phyloP scores from a whole-genome alignment of 2,797 vertebrate species.

The Sternotherus odoratus region DNA sequence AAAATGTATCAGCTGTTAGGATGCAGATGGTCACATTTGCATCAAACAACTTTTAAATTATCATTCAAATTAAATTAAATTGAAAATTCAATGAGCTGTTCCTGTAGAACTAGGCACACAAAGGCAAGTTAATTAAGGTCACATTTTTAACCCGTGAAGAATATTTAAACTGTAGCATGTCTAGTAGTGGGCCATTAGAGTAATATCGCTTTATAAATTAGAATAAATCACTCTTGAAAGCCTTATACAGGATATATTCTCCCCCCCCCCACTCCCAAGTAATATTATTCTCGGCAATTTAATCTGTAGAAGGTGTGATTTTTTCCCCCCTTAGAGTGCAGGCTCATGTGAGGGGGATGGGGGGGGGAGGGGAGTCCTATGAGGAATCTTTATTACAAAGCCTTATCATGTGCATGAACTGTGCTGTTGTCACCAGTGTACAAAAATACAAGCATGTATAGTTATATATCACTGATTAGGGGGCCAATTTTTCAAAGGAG shows the following conservation, averaged over 20 bases:
- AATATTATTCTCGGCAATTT: background rate
- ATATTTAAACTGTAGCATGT: conserved; percentile 35
- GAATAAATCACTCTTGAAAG: conserved; percentile 6
- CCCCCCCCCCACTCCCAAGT: background rate
- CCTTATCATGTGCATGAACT: background rate
- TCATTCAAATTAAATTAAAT: conserved; percentile 83
- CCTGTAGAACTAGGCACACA: conserved; percentile 48
- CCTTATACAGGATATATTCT: background rate
- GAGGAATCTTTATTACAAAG: background rate
- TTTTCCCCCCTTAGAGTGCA: background rate
- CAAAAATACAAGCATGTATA: background rate
- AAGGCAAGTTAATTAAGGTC: conserved; percentile 64
- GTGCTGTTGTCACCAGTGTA: conserved; percentile 14
- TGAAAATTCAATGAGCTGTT: conserved; percentile 75
- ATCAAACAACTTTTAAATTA: conserved; percentile 78
- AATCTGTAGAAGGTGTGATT: background rate
- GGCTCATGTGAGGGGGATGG: background rate
- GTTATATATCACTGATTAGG: fast-evolving
- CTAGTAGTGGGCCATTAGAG: conserved; percentile 15
- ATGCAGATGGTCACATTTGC: conserved; percentile 78
- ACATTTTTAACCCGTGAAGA: conserved; percentile 55
- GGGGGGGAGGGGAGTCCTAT: background rate
- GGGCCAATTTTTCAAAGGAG: background rate
- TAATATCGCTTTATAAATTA: conserved; percentile 20
- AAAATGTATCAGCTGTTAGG: conserved; percentile 63